Percentiles rank a stretch among this genome's conserved stretches.
These are phyloP conservation scores for Bombylius discolor DNA, from an alignment of 2,888 invertebrate genomes.

Conservation along the genomic window DNA sequence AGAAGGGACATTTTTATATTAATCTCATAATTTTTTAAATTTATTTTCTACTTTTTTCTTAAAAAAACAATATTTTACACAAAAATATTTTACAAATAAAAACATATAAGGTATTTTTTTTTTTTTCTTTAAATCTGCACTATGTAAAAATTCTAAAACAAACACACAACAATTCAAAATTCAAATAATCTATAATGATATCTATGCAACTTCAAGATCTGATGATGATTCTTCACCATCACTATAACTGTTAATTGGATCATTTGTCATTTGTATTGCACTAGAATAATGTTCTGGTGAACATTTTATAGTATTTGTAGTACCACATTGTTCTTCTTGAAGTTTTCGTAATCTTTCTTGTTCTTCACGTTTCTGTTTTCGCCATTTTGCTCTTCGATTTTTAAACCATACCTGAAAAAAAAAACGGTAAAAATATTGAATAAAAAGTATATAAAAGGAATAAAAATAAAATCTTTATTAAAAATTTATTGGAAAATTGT, in stretches of 20 bases:
- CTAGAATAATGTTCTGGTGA: constrained; percentile 27
- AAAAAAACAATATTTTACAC: no score
- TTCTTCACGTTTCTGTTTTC: constrained; percentile 85
- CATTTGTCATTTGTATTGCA: constrained; percentile 31
- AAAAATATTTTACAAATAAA: no score
- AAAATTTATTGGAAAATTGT: not conserved
- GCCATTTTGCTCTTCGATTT: constrained; percentile 90
- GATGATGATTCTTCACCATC: constrained; percentile 65
- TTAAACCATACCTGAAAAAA: constrained; percentile 87
- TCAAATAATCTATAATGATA: not conserved
- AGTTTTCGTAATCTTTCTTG: constrained; percentile 69
- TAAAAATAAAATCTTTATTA: not conserved
- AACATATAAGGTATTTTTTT: no score
- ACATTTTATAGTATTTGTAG: constrained; percentile 28
- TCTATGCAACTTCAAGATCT: constrained; percentile 66
- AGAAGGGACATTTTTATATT: no score
- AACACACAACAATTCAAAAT: no score
- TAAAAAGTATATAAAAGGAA: not conserved
- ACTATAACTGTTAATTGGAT: constrained; percentile 37
- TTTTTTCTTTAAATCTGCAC: no score
- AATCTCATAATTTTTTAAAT: no score
- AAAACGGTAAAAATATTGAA: not conserved
- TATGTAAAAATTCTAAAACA: no score
- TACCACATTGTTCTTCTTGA: constrained; percentile 55
- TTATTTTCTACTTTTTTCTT: no score